Percentiles rank a stretch among this genome's conserved stretches.
phyloP scores from a whole-genome alignment of 2,797 vertebrate genomes.

The Crocidura indochinensis region DNA sequence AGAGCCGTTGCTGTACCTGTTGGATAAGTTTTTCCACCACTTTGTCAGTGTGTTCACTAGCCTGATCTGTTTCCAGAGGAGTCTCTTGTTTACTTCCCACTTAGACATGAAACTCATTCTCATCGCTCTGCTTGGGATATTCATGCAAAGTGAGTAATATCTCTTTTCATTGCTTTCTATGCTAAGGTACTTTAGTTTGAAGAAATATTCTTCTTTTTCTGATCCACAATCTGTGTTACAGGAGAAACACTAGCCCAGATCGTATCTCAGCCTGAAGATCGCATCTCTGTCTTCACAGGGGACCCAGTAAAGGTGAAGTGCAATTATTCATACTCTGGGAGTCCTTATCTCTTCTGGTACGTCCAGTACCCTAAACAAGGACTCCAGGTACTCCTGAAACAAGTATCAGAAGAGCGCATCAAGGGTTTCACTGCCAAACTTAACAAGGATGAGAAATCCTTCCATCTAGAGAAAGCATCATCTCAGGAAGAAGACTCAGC shows the following conservation, averaged over 20 bases:
- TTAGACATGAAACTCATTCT: neutral
- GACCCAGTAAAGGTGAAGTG: neutral
- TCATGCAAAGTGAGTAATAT: slow-evolving; percentile 38
- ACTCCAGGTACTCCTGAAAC: slow-evolving; percentile 53
- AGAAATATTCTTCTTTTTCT: neutral
- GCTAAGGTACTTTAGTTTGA: neutral
- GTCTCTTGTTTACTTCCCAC: neutral
- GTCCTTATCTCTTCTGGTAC: slow-evolving; percentile 29
- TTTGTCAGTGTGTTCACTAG: neutral
- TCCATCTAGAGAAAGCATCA: slow-evolving; percentile 56
- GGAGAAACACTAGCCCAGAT: slow-evolving; percentile 44
- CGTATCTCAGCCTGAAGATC: slow-evolving; percentile 45
- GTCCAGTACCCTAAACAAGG: slow-evolving; percentile 16
- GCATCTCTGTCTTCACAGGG: neutral
- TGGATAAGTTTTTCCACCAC: neutral
- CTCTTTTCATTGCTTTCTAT: neutral
- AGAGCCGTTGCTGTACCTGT: neutral
- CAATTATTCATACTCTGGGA: slow-evolving; percentile 45
- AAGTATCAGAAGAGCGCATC: neutral
- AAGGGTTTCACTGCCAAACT: slow-evolving; percentile 13
- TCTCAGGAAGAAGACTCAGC: slow-evolving; percentile 62
- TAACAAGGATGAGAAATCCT: neutral
- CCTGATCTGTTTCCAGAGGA: neutral
- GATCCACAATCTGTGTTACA: slow-evolving; percentile 49
- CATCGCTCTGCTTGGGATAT: neutral